Evolutionary conservation across 2,888 invertebrate species (phyloP), one percentile per base, ranked within the genome.

Genomic region (Azorinus chamasolen): DNA sequence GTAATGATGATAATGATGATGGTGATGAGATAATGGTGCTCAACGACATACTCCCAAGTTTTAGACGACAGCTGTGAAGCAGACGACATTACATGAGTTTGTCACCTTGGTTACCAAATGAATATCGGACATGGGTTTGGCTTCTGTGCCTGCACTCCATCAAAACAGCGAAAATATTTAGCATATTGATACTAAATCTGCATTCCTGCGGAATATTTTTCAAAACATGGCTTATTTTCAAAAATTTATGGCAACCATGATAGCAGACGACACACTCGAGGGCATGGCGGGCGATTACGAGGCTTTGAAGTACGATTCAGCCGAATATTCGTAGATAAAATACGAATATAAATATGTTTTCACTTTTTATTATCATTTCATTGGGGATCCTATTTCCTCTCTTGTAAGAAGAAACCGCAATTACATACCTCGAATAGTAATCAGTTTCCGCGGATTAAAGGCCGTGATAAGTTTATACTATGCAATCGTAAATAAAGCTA

Each of bases 341-440:
- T 58, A 46, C 74, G 27, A 68, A 74, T 68, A 74, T 68, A 74
- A 74, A 74, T 74, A 69, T 74, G 74, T 74, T 74, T 74, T 74
- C 74, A 55, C 74, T 68, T 69, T 58, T 64, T 74, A 59, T 63
- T 64, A 64, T 55, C 54, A 55, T 45, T 55, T 55, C 32, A 32
- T 32, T 32, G 32, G 32, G 32, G 64, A 48, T 55, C 27, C 37
- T 22, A 32, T 54, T 55, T 39, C 61, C 46, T 37, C 22, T n/a
- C 32, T 22, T 22, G 45, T 20, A 22, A 37, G 54, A 55, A 14
- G 37, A 59, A 20, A 46, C 50, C 37, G 32, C 53, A 10, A n/a
- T 14, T 43, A 45, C 61, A 61, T 69, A 61, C 61, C 61, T 54
- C 24, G 54, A 45, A 61, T 69, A 18, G 25, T 61, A 32, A 69